A percentile compares a stretch with the other conserved stretches of the same genome.
These are phyloP conservation scores for Plemyria rubiginata DNA, from an alignment of 2,888 invertebrate species.

Conservation along the genomic window DNA sequence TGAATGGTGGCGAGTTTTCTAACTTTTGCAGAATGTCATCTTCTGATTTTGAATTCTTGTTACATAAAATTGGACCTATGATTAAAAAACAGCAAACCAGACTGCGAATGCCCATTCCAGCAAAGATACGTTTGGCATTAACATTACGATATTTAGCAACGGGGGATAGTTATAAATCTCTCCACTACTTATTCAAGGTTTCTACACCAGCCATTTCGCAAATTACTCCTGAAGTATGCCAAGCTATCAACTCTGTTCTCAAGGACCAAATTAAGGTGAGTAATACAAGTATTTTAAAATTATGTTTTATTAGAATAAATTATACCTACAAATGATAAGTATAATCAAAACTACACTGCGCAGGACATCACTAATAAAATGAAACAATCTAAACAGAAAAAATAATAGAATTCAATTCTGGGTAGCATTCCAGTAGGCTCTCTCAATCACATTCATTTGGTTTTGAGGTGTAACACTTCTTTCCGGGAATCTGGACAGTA, in stretches of 20 bases:
- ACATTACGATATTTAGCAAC: conserved; percentile 23
- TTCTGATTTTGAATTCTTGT: conserved; percentile 22
- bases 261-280: conserved; percentile 20
- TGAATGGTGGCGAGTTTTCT: too few relatives aligned
- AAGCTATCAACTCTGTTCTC: conserved; percentile 21
- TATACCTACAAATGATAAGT: too few relatives aligned
- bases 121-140: conserved; percentile 17
- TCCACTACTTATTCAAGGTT: conserved; percentile 17
- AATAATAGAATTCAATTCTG: too few relatives aligned
- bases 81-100: conserved; percentile 14
- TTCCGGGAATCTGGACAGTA: too few relatives aligned
- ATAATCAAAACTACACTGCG: too few relatives aligned
- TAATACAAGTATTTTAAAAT: conserved; percentile 7
- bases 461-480: too few relatives aligned
- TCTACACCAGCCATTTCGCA: conserved; percentile 17
- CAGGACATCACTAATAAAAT: too few relatives aligned
- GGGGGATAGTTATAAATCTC: conserved; percentile 8
- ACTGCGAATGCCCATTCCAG: conserved; percentile 18
- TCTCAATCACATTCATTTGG: too few relatives aligned
- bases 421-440: too few relatives aligned
- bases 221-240: conserved; percentile 22
- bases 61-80: conserved; percentile 5
- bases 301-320: conserved; percentile 13
- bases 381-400: too few relatives aligned
- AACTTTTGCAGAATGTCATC: too few relatives aligned